Evolutionary conservation across 2,113 vertebrate genomes (phyloP).

Genomic region (Odocoileus virginianus): DNA sequence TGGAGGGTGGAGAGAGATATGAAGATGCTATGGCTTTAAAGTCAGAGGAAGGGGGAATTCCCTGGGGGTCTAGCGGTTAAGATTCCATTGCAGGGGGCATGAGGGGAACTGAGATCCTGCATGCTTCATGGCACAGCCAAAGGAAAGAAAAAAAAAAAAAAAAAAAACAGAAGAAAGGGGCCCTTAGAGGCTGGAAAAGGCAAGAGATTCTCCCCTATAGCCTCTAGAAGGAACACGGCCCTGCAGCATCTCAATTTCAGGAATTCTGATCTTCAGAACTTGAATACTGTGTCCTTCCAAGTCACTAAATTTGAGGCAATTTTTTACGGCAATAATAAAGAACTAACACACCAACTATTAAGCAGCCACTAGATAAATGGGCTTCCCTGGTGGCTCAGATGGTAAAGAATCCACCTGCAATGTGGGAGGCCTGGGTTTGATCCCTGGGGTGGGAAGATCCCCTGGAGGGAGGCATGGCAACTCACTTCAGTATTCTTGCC

Average conservation of each 20-base stretch:
- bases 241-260: not conserved
- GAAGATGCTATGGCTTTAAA: not conserved
- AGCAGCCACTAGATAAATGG: not conserved
- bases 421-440: not conserved
- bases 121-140: not conserved
- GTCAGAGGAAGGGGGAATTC: not conserved
- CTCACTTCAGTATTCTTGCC: not conserved
- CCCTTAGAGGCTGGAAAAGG: not conserved
- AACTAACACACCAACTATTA: not conserved
- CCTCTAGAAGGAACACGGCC: not conserved
- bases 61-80: not conserved
- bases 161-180: not conserved
- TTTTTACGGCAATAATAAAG: not conserved
- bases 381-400: not conserved
- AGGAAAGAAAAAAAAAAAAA: rapidly evolving
- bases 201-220: not conserved
- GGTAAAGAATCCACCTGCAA: not conserved
- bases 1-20: not conserved
- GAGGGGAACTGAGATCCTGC: not conserved
- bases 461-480: not conserved
- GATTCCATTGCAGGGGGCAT: not conserved
- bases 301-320: not conserved
- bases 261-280: not conserved
- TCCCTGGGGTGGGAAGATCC: not conserved
- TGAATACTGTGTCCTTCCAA: not conserved